A percentile compares a stretch with the other conserved stretches of the same genome.
Conservation (phyloP, 2,797 vertebrate genomes). For the Anas bernieri region DNA sequence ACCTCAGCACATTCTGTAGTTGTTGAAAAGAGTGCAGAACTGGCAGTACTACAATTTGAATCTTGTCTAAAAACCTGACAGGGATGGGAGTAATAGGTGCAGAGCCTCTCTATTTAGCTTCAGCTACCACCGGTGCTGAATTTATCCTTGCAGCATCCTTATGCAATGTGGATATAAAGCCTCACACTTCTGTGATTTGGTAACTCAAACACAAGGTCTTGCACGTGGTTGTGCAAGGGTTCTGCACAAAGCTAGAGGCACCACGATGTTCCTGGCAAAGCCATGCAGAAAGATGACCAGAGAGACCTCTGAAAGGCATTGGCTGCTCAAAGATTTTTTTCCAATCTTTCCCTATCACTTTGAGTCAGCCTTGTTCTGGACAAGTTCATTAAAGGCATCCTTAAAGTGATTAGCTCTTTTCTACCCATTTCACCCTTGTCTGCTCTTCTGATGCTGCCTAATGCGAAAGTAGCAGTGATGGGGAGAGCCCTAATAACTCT, state of each 20-base stretch:
- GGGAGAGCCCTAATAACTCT: not conserved
- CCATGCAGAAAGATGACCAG: not conserved
- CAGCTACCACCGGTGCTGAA: not conserved
- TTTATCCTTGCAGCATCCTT: constrained; percentile 17
- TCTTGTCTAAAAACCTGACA: constrained; percentile 35
- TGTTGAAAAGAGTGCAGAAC: constrained; percentile 24
- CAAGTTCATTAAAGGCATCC: not conserved
- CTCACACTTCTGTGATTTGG: not conserved
- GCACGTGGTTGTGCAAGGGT: not conserved
- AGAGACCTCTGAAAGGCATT: not conserved
- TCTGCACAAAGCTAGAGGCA: not conserved
- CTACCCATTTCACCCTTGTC: not conserved
- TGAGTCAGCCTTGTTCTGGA: not conserved
- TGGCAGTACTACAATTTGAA: constrained; percentile 22
- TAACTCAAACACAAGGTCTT: not conserved
- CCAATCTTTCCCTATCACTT: not conserved
- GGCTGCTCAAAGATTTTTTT: not conserved
- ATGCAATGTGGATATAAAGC: not conserved
- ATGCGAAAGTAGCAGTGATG: not conserved
- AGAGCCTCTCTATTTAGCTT: constrained; percentile 12
- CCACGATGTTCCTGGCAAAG: not conserved
- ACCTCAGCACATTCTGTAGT: not conserved
- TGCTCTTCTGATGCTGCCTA: not conserved
- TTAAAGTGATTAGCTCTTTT: not conserved
- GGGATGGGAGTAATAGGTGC: constrained; percentile 36